Base-by-base conservation (phyloP, 2,113 vertebrate species). In the Serinus canaria region DNA sequence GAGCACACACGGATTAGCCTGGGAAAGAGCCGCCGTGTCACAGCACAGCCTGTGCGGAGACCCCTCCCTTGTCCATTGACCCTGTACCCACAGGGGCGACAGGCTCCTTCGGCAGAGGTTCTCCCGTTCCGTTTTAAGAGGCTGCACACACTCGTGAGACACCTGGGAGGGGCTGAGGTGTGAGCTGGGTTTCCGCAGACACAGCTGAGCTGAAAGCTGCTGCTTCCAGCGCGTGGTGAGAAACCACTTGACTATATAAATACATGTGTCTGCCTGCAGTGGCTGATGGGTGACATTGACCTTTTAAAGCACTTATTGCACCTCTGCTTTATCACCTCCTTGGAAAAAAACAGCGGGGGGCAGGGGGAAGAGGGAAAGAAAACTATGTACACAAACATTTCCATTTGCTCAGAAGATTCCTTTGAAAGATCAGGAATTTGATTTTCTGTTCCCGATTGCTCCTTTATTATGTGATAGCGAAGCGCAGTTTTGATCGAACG, bases 141-240 rank as follows among this genome's bases (percentile, higher is more conserved):
- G 3, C 8, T n/a, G 52, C 77, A 35, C 27, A 4, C 2, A 2
- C 25, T 21, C 11, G 2, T 0, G n/a, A n/a, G 28, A 33, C 23
- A 9, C 24, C 2, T 9, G 0, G 1, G 24, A 16, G 13, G 0
- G 47, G n/a, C 0, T 33, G n/a, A n/a, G 11, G 12, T 1, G 15
- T 6, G 30, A 89, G 52, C 20, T 0, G 8, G 8, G 15, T 18
- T 84, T 47, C 68, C 11, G 9, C 1, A 44, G 44, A 16, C 44
- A 58, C 20, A 47, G 52, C 44, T 11, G 28, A 80, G 53, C 33
- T 28, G 21, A 72, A 28, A 78, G 27, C 35, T 5, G 43, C 8
- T 15, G 8, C 21, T 44, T 43, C 11, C 53, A 41, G 69, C 13
- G 0, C 7, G 19, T 25, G 6, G 11, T 22, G 24, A 20, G 30